Base-by-base conservation (phyloP, 2,797 vertebrate species). In the Trachops cirrhosus region DNA sequence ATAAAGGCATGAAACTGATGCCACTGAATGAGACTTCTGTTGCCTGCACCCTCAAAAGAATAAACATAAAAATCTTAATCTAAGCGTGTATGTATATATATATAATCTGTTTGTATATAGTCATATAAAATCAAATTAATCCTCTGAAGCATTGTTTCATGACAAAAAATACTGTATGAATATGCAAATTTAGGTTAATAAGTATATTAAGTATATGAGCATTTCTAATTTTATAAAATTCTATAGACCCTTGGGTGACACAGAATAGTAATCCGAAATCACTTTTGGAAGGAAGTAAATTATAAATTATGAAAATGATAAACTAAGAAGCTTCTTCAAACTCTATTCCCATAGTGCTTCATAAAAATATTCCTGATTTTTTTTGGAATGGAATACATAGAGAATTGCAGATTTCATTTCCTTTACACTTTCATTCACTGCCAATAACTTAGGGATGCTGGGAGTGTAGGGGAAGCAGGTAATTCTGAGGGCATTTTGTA, bases 281-380 rank as follows among this genome's bases (percentile, higher is more conserved):
- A 88, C 12, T 83, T 75, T 73, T 37, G 21, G 67, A 70, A 70
- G 37, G 94, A 77, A 94, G 5, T 71, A 83, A 92, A 34, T 48
- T 89, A 78, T 64, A 79, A 41, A 92, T 52, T 95, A 37, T 83
- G 44, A 78, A 93, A 93, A 75, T 86, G 94, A 80, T 86, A 87
- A 62, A 74, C 37, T 67, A 79, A 50, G 14, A 95, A 84, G 5
- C 0, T 41, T 70, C 64, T 37, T 92, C 32, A 83, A 88, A 95
- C 89, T n/a, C 14, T 86, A 41, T 95, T 8, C 37, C 50, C 32
- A 79, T 48, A 80, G 68, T 9, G 9, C 59, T 86, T 95, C 71
- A 70, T 77, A 79, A 95, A 93, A 95, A 83, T 92, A 26, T 85
- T 24, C 15, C 34, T 68, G 92, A 84, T 70, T 91, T 6, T 37